Conservation (phyloP, 2,113 vertebrate genomes). For the Spheniscus mendiculus region DNA sequence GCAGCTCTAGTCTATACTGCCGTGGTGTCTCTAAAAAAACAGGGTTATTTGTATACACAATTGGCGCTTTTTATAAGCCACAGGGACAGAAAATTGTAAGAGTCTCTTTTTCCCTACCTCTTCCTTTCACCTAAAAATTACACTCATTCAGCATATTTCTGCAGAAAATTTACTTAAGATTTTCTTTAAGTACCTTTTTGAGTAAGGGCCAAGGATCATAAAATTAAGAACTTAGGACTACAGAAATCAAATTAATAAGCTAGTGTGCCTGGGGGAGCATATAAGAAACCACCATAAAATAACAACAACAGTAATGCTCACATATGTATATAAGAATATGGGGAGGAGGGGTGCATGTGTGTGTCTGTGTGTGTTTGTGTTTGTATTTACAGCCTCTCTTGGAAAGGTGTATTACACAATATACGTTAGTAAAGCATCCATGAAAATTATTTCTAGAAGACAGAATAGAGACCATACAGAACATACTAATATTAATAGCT, state of each 20-base stretch:
- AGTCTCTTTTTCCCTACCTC: neutral
- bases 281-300: constrained; percentile 3
- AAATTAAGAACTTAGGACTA: constrained; percentile 7
- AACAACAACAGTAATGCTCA: neutral
- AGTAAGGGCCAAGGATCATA: constrained; percentile 22
- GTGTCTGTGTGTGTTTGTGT: neutral
- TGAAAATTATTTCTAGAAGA: neutral
- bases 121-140: neutral
- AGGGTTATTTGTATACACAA: neutral
- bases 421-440: neutral
- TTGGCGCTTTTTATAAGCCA: neutral
- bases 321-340: neutral
- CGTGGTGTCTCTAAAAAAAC: neutral
- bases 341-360: accelerated
- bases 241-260: constrained; percentile 36
- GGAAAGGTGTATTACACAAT: neutral
- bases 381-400: neutral
- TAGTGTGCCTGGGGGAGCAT: neutral
- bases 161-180: neutral
- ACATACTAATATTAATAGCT: neutral
- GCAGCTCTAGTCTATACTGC: neutral
- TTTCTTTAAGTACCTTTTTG: constrained; percentile 14
- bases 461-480: neutral
- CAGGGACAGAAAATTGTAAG: neutral
- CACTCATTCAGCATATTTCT: neutral